These are phyloP conservation scores for Leucoptera coffeella DNA, from an alignment of 2,888 invertebrate genomes.

Conservation along the genomic window DNA sequence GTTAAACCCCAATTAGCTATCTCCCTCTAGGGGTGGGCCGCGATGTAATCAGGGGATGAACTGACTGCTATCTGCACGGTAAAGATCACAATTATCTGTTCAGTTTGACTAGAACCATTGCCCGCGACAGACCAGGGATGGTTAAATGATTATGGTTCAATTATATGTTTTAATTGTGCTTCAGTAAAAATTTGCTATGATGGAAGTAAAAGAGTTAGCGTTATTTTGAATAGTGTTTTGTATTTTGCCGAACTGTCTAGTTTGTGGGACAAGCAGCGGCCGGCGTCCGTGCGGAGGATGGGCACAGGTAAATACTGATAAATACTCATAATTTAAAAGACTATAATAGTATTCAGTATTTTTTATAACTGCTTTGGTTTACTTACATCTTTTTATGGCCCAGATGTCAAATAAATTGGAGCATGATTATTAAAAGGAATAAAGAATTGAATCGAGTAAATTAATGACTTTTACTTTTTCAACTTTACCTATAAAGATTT, in stretches of 20 bases:
- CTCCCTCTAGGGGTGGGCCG: conserved; percentile 44
- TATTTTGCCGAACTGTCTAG: conserved; percentile 38
- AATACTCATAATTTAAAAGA: not conserved
- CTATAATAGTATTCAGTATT: not conserved
- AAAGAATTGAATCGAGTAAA: too few relatives aligned
- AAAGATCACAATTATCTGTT: conserved; percentile 52
- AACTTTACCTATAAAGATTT: too few relatives aligned
- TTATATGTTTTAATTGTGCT: too few relatives aligned
- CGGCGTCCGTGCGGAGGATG: conserved; percentile 63
- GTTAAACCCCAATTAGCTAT: conserved; percentile 10
- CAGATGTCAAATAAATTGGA: too few relatives aligned
- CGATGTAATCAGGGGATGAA: conserved; percentile 53
- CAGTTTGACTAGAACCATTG: conserved; percentile 50
- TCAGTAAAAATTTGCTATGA: too few relatives aligned
- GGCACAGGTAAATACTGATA: conserved; percentile 66
- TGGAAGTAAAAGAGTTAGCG: conserved; percentile 4
- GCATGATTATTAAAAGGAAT: too few relatives aligned
- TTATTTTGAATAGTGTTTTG: conserved; percentile 7
- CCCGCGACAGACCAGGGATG: too few relatives aligned
- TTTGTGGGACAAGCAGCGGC: conserved; percentile 58
- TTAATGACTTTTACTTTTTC: too few relatives aligned
- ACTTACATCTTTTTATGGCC: too few relatives aligned
- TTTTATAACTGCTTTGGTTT: too few relatives aligned
- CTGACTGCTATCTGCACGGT: conserved; percentile 50
- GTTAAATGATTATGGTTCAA: too few relatives aligned